Conservation (phyloP, 2,888 invertebrate species). For the Pilophorus perplexus region DNA sequence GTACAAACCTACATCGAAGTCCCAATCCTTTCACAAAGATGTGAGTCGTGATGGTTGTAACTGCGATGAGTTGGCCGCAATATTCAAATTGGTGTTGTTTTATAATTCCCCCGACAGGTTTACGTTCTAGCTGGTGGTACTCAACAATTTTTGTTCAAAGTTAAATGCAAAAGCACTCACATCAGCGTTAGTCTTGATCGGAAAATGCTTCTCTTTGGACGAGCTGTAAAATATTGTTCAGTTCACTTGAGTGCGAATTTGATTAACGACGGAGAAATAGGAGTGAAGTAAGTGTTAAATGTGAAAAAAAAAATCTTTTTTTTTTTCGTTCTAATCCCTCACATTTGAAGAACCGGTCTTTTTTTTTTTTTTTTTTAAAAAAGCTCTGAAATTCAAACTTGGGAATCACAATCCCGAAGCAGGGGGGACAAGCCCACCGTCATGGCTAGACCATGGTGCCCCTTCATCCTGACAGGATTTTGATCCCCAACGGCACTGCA, state of each 20-base stretch:
- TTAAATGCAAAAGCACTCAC: conserved; percentile 5
- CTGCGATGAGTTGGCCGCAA: neutral
- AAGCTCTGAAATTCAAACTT: too few species aligned
- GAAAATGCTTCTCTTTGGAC: conserved; percentile 2
- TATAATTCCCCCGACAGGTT: neutral
- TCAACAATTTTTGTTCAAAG: neutral
- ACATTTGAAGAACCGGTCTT: too few species aligned
- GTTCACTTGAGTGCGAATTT: conserved; percentile 10
- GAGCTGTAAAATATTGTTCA: conserved; percentile 7
- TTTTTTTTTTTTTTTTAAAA: too few species aligned
- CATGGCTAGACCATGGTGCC: too few species aligned
- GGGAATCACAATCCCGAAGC: neutral
- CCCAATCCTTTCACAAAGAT: neutral
- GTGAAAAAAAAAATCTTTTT: too few species aligned
- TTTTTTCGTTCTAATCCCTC: too few species aligned
- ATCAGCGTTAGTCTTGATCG: conserved; percentile 1
- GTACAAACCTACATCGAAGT: neutral
- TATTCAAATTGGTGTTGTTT: neutral
- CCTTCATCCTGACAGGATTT: too few species aligned
- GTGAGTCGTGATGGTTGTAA: neutral
- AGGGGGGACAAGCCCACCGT: too few species aligned
- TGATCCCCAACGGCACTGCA: too few species aligned
- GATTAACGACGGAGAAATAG: conserved; percentile 9
- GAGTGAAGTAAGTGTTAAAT: neutral
- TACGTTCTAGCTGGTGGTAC: neutral